phyloP scores from a whole-genome alignment of 2,888 invertebrate genomes.

The Brachylomia viminalis region DNA sequence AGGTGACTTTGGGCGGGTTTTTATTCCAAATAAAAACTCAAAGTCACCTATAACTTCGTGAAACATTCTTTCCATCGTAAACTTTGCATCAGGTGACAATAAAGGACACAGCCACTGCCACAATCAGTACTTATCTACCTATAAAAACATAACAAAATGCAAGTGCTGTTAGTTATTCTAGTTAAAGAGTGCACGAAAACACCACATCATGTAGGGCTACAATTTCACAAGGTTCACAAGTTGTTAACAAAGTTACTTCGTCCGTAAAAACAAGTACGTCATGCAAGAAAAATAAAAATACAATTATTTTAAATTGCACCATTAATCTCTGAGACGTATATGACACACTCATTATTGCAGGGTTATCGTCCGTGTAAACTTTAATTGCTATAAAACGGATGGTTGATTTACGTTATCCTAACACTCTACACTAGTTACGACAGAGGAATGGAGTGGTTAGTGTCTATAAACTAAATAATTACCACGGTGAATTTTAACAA shows the following conservation, averaged over 20 bases:
- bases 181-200: neutral
- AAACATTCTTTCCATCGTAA: neutral
- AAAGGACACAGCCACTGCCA: neutral
- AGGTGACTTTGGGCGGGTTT: no score
- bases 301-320: neutral
- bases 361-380: slow-evolving; percentile 80
- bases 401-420: neutral
- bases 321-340: slow-evolving; percentile 3
- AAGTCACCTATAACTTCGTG: neutral
- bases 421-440: slow-evolving; percentile 5
- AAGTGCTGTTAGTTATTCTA: neutral
- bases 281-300: neutral
- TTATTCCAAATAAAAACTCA: neutral
- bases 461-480: slow-evolving; percentile 3
- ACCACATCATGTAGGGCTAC: neutral
- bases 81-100: neutral
- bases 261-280: neutral
- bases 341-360: neutral
- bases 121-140: neutral
- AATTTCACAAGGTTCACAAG: no score
- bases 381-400: slow-evolving; percentile 3
- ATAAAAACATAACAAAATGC: neutral
- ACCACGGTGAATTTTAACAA: neutral
- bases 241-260: neutral
- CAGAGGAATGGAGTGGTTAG: slow-evolving; percentile 90